Percentiles rank a stretch among this genome's conserved stretches.
phyloP scores from a whole-genome alignment of 2,888 invertebrate species.

The Hemaris fuciformis region DNA sequence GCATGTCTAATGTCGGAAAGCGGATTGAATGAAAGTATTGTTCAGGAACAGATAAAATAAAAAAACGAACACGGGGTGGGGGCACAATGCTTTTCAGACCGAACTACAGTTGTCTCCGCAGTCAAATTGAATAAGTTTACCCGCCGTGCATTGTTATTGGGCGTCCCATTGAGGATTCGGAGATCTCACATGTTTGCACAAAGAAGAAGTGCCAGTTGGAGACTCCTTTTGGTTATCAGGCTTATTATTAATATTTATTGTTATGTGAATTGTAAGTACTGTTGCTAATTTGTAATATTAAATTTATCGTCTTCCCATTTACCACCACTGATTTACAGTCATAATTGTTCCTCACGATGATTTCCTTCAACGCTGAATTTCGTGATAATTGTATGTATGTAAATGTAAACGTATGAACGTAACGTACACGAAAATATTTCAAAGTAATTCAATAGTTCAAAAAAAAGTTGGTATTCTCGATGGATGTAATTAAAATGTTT shows the following conservation, averaged over 20 bases:
- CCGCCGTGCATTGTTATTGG: constrained; percentile 59
- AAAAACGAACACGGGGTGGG: constrained; percentile 54
- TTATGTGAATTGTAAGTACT: background rate
- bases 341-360: no score
- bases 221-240: background rate
- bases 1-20: constrained; percentile 64
- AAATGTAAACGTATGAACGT: no score
- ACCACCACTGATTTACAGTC: no score
- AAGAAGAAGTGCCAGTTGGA: constrained; percentile 18
- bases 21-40: constrained; percentile 75
- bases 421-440: no score
- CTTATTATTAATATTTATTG: background rate
- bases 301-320: no score
- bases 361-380: no score
- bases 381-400: no score
- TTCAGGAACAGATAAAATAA: constrained; percentile 65
- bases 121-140: constrained; percentile 77
- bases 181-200: constrained; percentile 45
- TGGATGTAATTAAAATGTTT: background rate
- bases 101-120: constrained; percentile 70
- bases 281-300: background rate
- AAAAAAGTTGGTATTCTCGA: background rate
- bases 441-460: no score
- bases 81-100: constrained; percentile 67
- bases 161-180: constrained; percentile 46